Percentiles rank a stretch among this genome's conserved stretches.
Conservation (phyloP, 2,113 vertebrate genomes). For the Mola mola region DNA sequence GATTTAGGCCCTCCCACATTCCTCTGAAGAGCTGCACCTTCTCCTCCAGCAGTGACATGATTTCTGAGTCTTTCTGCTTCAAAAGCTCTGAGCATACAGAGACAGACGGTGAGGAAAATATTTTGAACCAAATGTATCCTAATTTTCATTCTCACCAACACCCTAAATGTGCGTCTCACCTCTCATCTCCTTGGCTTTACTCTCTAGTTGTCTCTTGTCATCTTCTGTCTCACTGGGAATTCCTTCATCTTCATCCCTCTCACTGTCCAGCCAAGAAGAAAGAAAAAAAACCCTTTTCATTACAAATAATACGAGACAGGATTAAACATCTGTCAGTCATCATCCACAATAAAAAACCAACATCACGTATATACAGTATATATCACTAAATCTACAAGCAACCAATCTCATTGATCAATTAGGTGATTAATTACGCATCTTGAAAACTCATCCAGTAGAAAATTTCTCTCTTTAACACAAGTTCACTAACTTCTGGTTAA, state of each 20-base stretch:
- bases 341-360: not conserved
- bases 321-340: not conserved
- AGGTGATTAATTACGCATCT: too few species aligned
- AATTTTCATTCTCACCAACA: not conserved
- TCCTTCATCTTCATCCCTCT: slow-evolving; percentile 96
- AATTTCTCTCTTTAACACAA: too few species aligned
- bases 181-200: slow-evolving; percentile 91
- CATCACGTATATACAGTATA: not conserved
- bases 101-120: slow-evolving; percentile 7
- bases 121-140: not conserved
- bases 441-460: not conserved
- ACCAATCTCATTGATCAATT: too few species aligned
- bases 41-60: slow-evolving; percentile 89
- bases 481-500: slow-evolving; percentile 1
- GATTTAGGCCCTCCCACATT: slow-evolving; percentile 85
- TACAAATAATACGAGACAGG: too few species aligned
- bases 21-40: slow-evolving; percentile 91
- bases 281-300: too few species aligned
- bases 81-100: slow-evolving; percentile 85
- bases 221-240: slow-evolving; percentile 95
- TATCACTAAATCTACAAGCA: not conserved
- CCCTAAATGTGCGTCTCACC: slow-evolving; percentile 76
- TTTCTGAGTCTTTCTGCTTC: slow-evolving; percentile 92
- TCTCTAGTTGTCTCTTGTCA: slow-evolving; percentile 89
- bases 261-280: slow-evolving; percentile 78